Base-by-base conservation (phyloP, 2,113 vertebrate genomes). In the Entosphenus tridentatus region DNA sequence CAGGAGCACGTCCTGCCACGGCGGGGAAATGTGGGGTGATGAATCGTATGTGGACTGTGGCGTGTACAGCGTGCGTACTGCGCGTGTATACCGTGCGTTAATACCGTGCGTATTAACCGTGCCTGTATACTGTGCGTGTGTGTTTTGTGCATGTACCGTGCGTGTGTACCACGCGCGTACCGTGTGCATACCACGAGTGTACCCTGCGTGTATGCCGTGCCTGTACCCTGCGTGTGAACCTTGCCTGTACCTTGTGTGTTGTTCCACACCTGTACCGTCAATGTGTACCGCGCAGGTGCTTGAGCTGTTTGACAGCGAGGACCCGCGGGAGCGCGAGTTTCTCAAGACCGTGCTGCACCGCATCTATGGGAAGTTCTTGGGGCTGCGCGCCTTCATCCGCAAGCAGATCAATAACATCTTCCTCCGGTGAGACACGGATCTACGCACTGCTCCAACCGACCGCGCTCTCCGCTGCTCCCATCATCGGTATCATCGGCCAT, bases 371-470 rank as follows among this genome's bases (percentile, higher is more conserved):
- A 91, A 91, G 76, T 84, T 91, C 74, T 83, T 91, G 76, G 87
- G 87, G 58, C 82, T 91, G 65, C 80, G 87, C 69, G 87, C 87
- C 56, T 91, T 89, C 71, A 89, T 91, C 75, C 85, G 87, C 74
- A 91, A 91, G 75, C 87, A 91, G 75, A 89, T 88, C 78, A 89
- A 88, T 80, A 86, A 91, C 76, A 91, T 91, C 78, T 91, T 91
- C 75, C 85, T 91, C 76, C 84, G 85, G 87, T 91, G 75, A 56
- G 10, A 10, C 16, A 57, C 14, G 56, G 56, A n/a, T 14, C 21
- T 62, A 67, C 8, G n/a, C 59, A 68, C 54, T 56, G 14, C 18
- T 57, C 55, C 69, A 11, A 12, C 55, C 57, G 10, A 67, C 70
- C 57, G 13, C 57, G 14, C 57, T 12, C 67, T 3, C 72, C 13